Base-by-base conservation (phyloP, 2,113 vertebrate genomes). In the Nothoprocta pentlandii region DNA sequence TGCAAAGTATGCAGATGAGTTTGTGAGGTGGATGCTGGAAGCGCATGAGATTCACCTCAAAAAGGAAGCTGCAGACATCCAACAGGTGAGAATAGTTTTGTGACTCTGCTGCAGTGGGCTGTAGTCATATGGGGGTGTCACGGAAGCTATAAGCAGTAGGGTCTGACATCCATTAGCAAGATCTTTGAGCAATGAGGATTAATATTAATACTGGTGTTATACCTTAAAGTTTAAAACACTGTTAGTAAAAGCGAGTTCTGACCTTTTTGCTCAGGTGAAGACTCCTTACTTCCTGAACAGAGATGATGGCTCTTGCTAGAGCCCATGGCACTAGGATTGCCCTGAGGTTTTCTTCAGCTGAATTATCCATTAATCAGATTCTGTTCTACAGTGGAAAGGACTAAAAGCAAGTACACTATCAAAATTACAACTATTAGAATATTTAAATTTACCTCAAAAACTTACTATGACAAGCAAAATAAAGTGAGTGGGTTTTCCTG, bases 251-350 rank as follows among this genome's bases (percentile, higher is more conserved):
- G 39, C 16, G 25, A 81, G 28, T 7, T 84, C 51, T 61, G 46
- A 84, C 53, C 80, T n/a, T 79, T 78, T 47, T 2, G 1, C 17
- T 47, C 6, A 23, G 64, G 14, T 28, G 32, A 80, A 88, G 30
- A 10, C 23, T 90, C 17, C 58, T 64, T 63, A 39, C 25, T 54
- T 71, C 61, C 41, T 53, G 59, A 64, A 49, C 5, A 25, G 12
- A 53, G 8, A 3, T 75, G 70, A 67, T 16, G 39, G 32, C 6
- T 16, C 4, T 7, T 59, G 16, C 6, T 0, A 0, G 32, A 75
- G 8, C 10, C 74, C 10, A 6, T 17, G 12, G 30, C 16, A 2
- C n/a, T 54, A 28, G 16, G 23, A 28, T 32, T 80, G 23, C 8
- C 5, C 20, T 59, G 15, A 17, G 8, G 8, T 49, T 80, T 66